Base-by-base conservation (phyloP, 1,140 invertebrate species). In the Drosophila sechellia region DNA sequence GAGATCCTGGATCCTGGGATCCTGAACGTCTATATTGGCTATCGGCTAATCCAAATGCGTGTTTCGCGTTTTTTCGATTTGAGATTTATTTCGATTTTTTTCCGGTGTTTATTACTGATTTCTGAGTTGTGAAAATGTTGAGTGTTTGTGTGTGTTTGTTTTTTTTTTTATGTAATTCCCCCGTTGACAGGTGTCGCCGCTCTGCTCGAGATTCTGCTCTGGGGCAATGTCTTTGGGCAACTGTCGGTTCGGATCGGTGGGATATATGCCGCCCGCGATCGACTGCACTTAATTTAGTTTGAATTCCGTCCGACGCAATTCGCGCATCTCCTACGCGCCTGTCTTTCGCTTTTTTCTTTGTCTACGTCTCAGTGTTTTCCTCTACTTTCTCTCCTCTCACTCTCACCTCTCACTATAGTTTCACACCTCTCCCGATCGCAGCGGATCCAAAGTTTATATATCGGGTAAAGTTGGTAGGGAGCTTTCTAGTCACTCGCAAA, bases 381-480 rank as follows among this genome's bases (percentile, higher is more conserved):
- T 25, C 43, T 8, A 8, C 40, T 52, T 10, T 35, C 25, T 25
- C 25, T 13, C 34, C 25, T 25, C 40, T 40, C 25, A 22, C 64
- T 55, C 34, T 37, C 8, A n/a, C n/a, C n/a, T n/a, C n/a, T n/a
- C n/a, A n/a, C n/a, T 15, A 6, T 45, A 45, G 8, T n/a, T 72
- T 53, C 50, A 53, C 58, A 73, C 69, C 55, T 73, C 45, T 52
- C 31, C 48, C 52, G 43, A 69, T 52, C 49, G 57, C 42, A 22
- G 57, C 76, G 48, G 64, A 87, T 83, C 66, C 72, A 83, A 87
- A 87, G 84, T 87, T 63, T 86, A 83, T 86, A 86, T 61, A 76
- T 65, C 34, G 61, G 65, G 56, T 48, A 72, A 58, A 56, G 55
- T 59, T 35, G 13, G 20, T 4, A 39, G 17, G 56, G 34, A 64